A percentile compares a stretch with the other conserved stretches of the same genome.
Conservation (phyloP, 2,797 vertebrate species). For the Pangasius krempfi region DNA sequence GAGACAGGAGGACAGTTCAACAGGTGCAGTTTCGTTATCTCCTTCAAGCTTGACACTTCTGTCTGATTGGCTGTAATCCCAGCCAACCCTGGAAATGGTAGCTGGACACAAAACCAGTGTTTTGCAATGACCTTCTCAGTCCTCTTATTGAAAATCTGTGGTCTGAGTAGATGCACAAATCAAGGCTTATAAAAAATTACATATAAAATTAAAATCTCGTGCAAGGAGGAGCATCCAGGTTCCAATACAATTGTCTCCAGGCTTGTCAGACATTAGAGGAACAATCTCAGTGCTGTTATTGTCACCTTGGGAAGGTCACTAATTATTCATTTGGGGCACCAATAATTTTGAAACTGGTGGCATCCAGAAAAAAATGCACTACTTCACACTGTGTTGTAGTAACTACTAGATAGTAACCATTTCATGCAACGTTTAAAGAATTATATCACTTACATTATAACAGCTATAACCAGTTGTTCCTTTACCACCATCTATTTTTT, state of each 20-base stretch:
- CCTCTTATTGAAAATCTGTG: not conserved
- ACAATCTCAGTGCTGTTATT: not conserved
- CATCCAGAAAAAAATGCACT: not conserved
- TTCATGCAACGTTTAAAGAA: too few relatives aligned
- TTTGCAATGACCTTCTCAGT: slow-evolving; percentile 1
- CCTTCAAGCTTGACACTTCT: slow-evolving; percentile 12
- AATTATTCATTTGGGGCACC: not conserved
- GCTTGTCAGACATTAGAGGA: not conserved
- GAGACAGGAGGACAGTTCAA: slow-evolving; percentile 81
- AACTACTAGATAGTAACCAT: too few relatives aligned
- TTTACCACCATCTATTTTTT: too few relatives aligned
- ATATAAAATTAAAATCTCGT: not conserved
- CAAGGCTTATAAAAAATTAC: not conserved
- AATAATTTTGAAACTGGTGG: not conserved
- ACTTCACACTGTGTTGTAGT: not conserved
- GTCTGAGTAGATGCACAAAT: not conserved
- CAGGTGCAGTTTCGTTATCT: slow-evolving; percentile 76
- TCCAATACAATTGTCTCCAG: not conserved
- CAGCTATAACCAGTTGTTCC: too few relatives aligned
- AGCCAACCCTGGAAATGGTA: not conserved
- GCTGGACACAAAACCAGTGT: not conserved
- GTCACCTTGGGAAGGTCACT: not conserved
- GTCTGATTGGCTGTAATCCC: not conserved
- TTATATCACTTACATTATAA: too few relatives aligned
- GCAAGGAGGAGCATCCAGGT: not conserved